phyloP scores from a whole-genome alignment of 2,797 vertebrate species.

The Fringilla coelebs region DNA sequence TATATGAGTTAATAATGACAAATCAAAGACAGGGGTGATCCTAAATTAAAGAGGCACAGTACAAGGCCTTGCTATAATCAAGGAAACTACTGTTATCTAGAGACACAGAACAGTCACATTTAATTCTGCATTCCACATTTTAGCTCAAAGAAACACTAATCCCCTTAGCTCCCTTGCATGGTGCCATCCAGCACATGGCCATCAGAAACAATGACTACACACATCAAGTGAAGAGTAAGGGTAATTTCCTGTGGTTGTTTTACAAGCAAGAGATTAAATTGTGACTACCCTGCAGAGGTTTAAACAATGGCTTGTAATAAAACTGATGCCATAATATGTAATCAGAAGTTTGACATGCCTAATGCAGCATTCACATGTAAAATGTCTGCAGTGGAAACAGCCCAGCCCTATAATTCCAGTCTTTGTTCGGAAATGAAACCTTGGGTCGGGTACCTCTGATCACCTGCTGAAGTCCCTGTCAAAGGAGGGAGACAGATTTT shows the following conservation, averaged over 20 bases:
- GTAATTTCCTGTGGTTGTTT: slow-evolving; percentile 30
- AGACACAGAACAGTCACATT: not conserved
- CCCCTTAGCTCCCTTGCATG: not conserved
- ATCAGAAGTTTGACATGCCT: slow-evolving; percentile 14
- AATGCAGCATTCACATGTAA: slow-evolving; percentile 40
- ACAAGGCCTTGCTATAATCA: not conserved
- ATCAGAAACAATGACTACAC: slow-evolving; percentile 7
- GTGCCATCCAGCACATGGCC: not conserved
- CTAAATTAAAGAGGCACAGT: not conserved
- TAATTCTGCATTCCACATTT: not conserved
- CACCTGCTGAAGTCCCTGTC: not conserved
- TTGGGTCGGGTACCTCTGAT: not conserved
- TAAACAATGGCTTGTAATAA: slow-evolving; percentile 34
- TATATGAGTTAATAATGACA: not conserved
- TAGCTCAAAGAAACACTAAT: not conserved
- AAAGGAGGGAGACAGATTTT: not conserved
- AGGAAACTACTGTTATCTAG: not conserved
- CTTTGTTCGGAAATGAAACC: not conserved
- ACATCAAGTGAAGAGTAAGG: not conserved
- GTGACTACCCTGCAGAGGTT: not conserved
- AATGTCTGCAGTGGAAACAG: not conserved
- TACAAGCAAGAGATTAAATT: slow-evolving; percentile 40
- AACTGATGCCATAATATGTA: not conserved
- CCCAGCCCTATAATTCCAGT: not conserved
- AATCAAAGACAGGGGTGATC: not conserved